A percentile compares a stretch with the other conserved stretches of the same genome.
Conservation (phyloP, 64 coral and sea anemone species). For the Stichodactyla mertensii region DNA sequence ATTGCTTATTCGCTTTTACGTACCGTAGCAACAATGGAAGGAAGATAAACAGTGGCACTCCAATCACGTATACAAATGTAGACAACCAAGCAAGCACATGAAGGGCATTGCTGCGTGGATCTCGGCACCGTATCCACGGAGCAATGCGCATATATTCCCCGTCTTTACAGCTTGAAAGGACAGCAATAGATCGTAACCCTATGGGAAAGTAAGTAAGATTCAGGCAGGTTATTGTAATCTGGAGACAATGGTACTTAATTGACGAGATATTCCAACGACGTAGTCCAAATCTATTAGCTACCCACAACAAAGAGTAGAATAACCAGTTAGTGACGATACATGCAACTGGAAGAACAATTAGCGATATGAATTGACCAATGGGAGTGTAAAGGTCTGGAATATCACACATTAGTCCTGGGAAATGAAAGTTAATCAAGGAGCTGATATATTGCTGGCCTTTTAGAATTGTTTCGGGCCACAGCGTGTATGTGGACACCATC, state of each 20-base stretch:
- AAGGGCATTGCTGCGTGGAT: not conserved
- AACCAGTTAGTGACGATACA: constrained; percentile 18
- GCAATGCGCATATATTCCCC: constrained; percentile 43
- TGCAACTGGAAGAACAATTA: constrained; percentile 43
- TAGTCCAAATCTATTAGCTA: not conserved
- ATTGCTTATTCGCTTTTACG: not conserved
- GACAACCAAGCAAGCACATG: constrained; percentile 32
- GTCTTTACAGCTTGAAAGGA: constrained; percentile 46
- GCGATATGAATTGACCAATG: constrained; percentile 38
- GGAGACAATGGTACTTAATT: not conserved
- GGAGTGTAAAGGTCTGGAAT: constrained; percentile 64
- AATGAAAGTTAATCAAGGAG: constrained; percentile 68
- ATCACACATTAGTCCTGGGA: constrained; percentile 54
- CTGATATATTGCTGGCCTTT: constrained; percentile 19
- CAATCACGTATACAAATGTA: constrained; percentile 31
- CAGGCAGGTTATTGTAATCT: constrained; percentile 20
- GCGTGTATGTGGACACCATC: constrained; percentile 46
- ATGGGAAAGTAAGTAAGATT: constrained; percentile 84
- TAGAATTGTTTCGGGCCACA: not conserved
- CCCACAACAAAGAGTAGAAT: constrained; percentile 9
- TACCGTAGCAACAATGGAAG: constrained; percentile 34
- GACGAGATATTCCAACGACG: not conserved
- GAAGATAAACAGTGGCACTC: constrained; percentile 50
- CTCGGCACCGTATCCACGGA: constrained; percentile 62
- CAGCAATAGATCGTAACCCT: constrained; percentile 43